These are phyloP conservation scores for Meda fulgida DNA, from an alignment of 2,797 vertebrate species.

Conservation along the genomic window DNA sequence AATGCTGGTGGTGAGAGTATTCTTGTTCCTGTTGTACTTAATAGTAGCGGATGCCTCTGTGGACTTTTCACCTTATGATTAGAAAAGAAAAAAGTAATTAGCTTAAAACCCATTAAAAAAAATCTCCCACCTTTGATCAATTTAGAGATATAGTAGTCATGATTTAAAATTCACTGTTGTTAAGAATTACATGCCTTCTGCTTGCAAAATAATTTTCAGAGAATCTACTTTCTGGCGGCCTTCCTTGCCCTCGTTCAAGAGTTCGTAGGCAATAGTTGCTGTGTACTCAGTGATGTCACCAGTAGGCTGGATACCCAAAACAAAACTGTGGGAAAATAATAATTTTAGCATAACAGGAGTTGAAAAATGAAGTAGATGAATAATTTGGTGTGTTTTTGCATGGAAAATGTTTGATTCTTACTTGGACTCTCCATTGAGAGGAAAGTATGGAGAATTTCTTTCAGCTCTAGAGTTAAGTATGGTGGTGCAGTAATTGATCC, in stretches of 20 bases:
- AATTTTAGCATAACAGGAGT: neutral
- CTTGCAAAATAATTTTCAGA: slow-evolving; percentile 80
- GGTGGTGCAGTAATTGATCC: slow-evolving; percentile 81
- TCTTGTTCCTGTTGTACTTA: slow-evolving; percentile 86
- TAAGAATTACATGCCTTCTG: slow-evolving; percentile 81
- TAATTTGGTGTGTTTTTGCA: neutral
- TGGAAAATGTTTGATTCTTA: slow-evolving; percentile 61
- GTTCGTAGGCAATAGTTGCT: slow-evolving; percentile 79
- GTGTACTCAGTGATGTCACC: slow-evolving; percentile 84
- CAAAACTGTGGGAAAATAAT: slow-evolving; percentile 74
- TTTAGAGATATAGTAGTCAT: neutral
- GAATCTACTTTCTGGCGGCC: slow-evolving; percentile 79
- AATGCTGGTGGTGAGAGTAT: slow-evolving; percentile 81
- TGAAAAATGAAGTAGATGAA: neutral
- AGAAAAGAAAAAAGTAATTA: slow-evolving; percentile 32
- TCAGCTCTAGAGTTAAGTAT: slow-evolving; percentile 67
- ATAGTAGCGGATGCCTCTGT: slow-evolving; percentile 80
- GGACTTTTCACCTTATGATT: slow-evolving; percentile 74
- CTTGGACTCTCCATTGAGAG: slow-evolving; percentile 83
- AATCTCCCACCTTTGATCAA: neutral
- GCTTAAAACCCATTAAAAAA: neutral
- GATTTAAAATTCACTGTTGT: neutral
- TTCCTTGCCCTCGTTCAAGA: slow-evolving; percentile 78
- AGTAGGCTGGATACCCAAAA: slow-evolving; percentile 80
- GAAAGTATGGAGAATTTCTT: slow-evolving; percentile 80